These are phyloP conservation scores for Bombus confusus DNA, from an alignment of 1,140 invertebrate genomes.

Conservation along the genomic window DNA sequence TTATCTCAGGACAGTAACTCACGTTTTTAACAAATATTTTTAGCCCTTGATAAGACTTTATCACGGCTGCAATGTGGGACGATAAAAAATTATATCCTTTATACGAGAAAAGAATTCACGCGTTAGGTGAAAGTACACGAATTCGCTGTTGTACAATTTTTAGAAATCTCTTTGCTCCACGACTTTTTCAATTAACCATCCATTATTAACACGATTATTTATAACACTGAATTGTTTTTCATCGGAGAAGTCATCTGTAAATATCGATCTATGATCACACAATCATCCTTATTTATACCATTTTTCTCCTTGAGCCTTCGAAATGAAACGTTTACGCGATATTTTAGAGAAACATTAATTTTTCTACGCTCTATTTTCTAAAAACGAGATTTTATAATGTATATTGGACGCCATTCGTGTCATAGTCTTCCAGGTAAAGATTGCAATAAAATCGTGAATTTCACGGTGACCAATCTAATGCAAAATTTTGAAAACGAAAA, in stretches of 20 bases:
- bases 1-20: slow-evolving; percentile 37
- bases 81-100: slow-evolving; percentile 21
- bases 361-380: slow-evolving; percentile 17
- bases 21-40: not conserved
- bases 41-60: not conserved
- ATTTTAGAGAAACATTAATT: not conserved
- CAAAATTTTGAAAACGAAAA: not conserved
- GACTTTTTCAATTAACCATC: not conserved
- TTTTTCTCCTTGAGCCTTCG: not conserved
- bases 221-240: not conserved
- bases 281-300: slow-evolving; percentile 48
- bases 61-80: too few species aligned
- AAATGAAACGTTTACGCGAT: not conserved
- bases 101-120: not conserved
- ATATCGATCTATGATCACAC: slow-evolving; percentile 46
- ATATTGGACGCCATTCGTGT: not conserved
- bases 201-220: not conserved
- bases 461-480: not conserved
- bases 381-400: not conserved
- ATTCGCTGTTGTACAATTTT: not conserved
- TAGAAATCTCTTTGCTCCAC: not conserved
- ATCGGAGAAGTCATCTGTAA: slow-evolving; percentile 42
- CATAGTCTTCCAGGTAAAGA: slow-evolving; percentile 33
- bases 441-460: not conserved
- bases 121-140: not conserved